phyloP scores from a whole-genome alignment of 2,113 vertebrate species.

The Chrysemys picta region DNA sequence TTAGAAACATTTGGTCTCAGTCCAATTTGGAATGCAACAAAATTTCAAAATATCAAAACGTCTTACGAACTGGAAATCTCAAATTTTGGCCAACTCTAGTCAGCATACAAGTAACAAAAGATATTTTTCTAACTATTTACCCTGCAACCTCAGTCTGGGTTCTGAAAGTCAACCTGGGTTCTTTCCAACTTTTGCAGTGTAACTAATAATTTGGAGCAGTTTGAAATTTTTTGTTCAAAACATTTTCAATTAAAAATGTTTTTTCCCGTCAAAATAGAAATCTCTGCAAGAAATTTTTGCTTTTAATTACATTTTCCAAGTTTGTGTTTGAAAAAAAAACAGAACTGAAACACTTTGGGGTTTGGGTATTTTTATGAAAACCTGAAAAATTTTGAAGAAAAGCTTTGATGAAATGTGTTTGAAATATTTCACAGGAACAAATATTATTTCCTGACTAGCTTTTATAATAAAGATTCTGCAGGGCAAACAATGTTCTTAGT shows the following conservation, averaged over 20 bases:
- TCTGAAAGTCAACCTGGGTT: not conserved
- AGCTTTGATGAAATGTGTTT: not conserved
- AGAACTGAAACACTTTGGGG: not conserved
- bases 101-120: not conserved
- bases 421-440: not conserved
- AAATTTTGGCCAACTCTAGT: not conserved
- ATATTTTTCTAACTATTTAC: not conserved
- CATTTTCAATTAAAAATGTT: not conserved
- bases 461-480: not conserved
- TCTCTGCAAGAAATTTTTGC: not conserved
- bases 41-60: not conserved
- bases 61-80: not conserved
- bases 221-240: not conserved
- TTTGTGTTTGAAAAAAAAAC: not conserved
- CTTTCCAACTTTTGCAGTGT: not conserved
- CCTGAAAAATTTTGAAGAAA: not conserved
- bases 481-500: not conserved
- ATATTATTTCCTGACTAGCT: not conserved
- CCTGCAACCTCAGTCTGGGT: fast-evolving
- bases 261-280: not conserved
- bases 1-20: not conserved
- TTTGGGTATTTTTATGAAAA: not conserved
- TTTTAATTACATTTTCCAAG: not conserved
- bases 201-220: not conserved
- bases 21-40: not conserved